These are phyloP conservation scores for Pogonomyrmex barbatus DNA, from an alignment of 1,140 invertebrate species.

Conservation along the genomic window DNA sequence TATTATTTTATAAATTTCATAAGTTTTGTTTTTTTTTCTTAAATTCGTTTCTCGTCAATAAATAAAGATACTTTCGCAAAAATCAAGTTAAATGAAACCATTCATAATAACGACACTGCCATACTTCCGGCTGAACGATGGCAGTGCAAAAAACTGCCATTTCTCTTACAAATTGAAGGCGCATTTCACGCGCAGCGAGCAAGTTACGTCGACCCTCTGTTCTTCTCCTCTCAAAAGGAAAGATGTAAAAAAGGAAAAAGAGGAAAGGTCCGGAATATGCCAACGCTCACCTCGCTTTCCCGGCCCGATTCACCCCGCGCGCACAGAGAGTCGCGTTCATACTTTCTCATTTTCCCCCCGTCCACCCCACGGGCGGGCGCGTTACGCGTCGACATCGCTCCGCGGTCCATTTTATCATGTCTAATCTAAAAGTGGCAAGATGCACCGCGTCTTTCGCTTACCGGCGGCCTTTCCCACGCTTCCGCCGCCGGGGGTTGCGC, in stretches of 20 bases:
- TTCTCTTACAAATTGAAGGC: slow-evolving; percentile 44
- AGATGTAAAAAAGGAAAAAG: not conserved
- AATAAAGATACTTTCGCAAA: not conserved
- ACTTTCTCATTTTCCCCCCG: slow-evolving; percentile 60
- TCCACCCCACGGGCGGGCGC: not conserved
- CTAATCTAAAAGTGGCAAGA: slow-evolving; percentile 49
- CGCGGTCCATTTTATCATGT: slow-evolving; percentile 27
- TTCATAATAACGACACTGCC: not conserved
- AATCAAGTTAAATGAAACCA: not conserved
- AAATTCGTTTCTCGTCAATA: not conserved
- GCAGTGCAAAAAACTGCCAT: slow-evolving; percentile 4
- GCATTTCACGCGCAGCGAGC: slow-evolving; percentile 8
- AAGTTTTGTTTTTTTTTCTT: not conserved
- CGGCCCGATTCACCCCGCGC: not conserved
- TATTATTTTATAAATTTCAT: not conserved
- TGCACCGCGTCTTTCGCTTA: slow-evolving; percentile 16
- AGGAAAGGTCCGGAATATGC: not conserved
- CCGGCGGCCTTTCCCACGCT: slow-evolving; percentile 37
- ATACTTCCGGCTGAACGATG: not conserved
- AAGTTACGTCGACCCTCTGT: slow-evolving; percentile 23
- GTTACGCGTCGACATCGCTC: slow-evolving; percentile 18
- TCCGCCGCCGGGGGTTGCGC: not conserved
- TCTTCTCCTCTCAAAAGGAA: slow-evolving; percentile 35
- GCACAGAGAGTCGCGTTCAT: slow-evolving; percentile 23
- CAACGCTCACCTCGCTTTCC: not conserved